Evolutionary conservation across 1,140 invertebrate species (phyloP), one percentile per base, ranked within the genome.

Genomic region (Lutraria rhynchaena): DNA sequence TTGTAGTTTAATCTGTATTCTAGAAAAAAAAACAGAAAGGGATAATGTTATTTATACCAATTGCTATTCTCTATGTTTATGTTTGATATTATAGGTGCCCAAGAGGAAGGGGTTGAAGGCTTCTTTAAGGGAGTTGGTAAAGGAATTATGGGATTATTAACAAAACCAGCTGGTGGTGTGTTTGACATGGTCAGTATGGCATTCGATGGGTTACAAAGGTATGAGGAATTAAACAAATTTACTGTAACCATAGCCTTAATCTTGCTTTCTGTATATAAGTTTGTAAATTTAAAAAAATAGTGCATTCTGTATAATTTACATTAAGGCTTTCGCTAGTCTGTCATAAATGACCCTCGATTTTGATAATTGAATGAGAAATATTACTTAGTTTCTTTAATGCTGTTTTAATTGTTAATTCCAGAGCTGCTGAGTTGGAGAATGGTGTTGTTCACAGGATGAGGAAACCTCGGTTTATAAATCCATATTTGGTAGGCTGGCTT

Each of bases 401-500:
- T 41, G 24, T 74, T 51, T 70, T 57, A 2, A 17, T 63, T 17
- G 22, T 31, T 77, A 17, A 19, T 92, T 92, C 58, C 81, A 95
- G 94, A 87, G 94, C 95, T 81, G 93, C 94, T 82, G 95, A 95
- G 90, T 93, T 95, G 87, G 95, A 95, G 60, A 94, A 95, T 89
- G 95, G 95, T 80, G 94, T 92, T 41, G 87, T 94, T 51, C 93
- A 95, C 17, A 93, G 95, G 83, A 93, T 95, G 74, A 93, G 96
- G 51, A 92, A 96, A 58, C 95, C 96, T 0, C 92, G 96, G 85
- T 95, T 95, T 86, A 94, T 95, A 57, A 95, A 95, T 88, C 93
- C 93, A 63, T 93, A 94, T 85, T 93, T 95, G 90, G 95, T 95
- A 76, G 84, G 85, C n/a, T n/a, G n/a, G n/a, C n/a, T n/a, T n/a